These are phyloP conservation scores for Amblyjoppa fuscipennis DNA, from an alignment of 2,888 invertebrate species.

Conservation along the genomic window DNA sequence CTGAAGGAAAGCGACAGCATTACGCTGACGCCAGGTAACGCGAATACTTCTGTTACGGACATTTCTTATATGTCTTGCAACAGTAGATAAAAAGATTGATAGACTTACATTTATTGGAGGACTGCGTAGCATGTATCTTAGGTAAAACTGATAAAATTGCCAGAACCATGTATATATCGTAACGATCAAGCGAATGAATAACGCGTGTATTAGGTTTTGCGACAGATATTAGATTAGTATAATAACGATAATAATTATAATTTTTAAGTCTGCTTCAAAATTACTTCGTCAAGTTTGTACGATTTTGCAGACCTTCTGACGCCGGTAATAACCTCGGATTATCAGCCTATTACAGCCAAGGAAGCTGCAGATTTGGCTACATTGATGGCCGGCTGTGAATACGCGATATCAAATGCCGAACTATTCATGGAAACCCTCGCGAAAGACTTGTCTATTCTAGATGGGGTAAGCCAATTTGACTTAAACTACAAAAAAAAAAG, in stretches of 20 bases:
- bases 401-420: conserved; percentile 95
- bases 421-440: conserved; percentile 92
- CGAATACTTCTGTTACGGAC: not conserved
- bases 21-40: conserved; percentile 79
- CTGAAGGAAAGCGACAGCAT: conserved; percentile 81
- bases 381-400: conserved; percentile 93
- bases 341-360: conserved; percentile 92
- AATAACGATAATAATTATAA: no score
- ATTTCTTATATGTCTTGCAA: not conserved
- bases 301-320: conserved; percentile 78
- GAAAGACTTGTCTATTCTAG: conserved; percentile 93
- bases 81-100: not conserved
- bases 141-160: not conserved
- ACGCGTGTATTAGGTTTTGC: no score
- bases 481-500: not conserved
- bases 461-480: conserved; percentile 88
- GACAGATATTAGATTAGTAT: no score
- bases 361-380: conserved; percentile 94
- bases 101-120: not conserved
- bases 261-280: no score
- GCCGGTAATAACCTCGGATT: conserved; percentile 86
- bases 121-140: no score
- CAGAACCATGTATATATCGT: no score
- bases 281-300: not conserved
- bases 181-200: no score